These are phyloP conservation scores for Bhutanitis thaidina DNA, from an alignment of 2,888 invertebrate species.

Conservation along the genomic window DNA sequence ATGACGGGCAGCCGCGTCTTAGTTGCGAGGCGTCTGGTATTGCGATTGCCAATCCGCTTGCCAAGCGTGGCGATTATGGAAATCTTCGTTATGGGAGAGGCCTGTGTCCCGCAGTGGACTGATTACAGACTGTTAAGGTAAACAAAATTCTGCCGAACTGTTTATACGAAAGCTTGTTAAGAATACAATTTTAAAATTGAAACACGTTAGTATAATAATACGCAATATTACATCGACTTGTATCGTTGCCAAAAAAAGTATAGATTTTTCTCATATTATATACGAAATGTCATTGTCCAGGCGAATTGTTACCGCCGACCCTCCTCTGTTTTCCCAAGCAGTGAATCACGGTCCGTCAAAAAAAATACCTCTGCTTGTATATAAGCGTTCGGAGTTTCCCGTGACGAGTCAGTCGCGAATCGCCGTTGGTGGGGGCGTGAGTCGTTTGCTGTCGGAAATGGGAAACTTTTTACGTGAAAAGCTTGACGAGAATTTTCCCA, in stretches of 20 bases:
- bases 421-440: constrained; percentile 23
- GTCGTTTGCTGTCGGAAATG: constrained; percentile 31
- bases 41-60: too few species aligned
- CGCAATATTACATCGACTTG: not conserved
- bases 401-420: constrained; percentile 35
- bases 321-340: constrained; percentile 22
- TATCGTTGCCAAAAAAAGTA: not conserved
- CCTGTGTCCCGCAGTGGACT: too few species aligned
- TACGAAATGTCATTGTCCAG: not conserved
- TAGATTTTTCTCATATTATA: too few species aligned
- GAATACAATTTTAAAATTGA: too few species aligned
- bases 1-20: too few species aligned
- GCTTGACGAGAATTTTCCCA: constrained; percentile 50
- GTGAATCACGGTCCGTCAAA: constrained; percentile 29
- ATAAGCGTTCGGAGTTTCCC: constrained; percentile 55
- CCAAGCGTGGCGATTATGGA: too few species aligned
- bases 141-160: too few species aligned
- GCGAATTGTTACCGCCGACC: not conserved
- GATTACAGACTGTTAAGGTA: too few species aligned
- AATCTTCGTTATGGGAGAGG: too few species aligned
- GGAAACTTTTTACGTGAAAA: constrained; percentile 66
- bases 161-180: too few species aligned
- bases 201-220: too few species aligned
- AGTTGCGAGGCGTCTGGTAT: too few species aligned
- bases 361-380: constrained; percentile 38